Conservation (phyloP, 2,888 invertebrate genomes). For the Epinotia brunnichana region DNA sequence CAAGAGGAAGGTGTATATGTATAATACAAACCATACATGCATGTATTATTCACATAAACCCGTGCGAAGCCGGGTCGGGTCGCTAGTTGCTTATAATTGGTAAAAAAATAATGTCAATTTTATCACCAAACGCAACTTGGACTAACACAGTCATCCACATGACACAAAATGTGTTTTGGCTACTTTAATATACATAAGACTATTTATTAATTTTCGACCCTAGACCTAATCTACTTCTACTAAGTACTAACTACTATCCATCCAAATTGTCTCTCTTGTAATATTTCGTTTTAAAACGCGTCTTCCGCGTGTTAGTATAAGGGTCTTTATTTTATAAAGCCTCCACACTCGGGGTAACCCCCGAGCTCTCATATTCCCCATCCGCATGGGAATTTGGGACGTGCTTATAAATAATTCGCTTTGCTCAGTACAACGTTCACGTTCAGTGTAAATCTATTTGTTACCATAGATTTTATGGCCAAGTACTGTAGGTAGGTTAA, state of each 20-base stretch:
- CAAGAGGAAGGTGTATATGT: too few relatives aligned
- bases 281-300: conserved; percentile 45
- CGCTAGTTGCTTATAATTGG: too few relatives aligned
- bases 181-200: neutral
- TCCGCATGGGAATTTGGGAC: neutral
- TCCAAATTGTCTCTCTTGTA: conserved; percentile 59
- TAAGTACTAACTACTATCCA: too few relatives aligned
- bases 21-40: too few relatives aligned
- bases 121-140: neutral
- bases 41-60: too few relatives aligned
- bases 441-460: conserved; percentile 68
- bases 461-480: conserved; percentile 82
- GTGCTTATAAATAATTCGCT: conserved; percentile 54
- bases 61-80: too few relatives aligned
- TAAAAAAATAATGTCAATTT: too few relatives aligned
- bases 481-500: conserved; percentile 76
- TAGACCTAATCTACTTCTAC: conserved; percentile 48
- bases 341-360: neutral
- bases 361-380: neutral
- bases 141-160: neutral
- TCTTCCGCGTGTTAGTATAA: conserved; percentile 47
- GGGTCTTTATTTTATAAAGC: conserved; percentile 43
- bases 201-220: neutral
- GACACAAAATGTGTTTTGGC: neutral
- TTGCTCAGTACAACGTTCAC: conserved; percentile 72